Base-by-base conservation (phyloP, 2,888 invertebrate species). In the Rambutsinella grinnellia region DNA sequence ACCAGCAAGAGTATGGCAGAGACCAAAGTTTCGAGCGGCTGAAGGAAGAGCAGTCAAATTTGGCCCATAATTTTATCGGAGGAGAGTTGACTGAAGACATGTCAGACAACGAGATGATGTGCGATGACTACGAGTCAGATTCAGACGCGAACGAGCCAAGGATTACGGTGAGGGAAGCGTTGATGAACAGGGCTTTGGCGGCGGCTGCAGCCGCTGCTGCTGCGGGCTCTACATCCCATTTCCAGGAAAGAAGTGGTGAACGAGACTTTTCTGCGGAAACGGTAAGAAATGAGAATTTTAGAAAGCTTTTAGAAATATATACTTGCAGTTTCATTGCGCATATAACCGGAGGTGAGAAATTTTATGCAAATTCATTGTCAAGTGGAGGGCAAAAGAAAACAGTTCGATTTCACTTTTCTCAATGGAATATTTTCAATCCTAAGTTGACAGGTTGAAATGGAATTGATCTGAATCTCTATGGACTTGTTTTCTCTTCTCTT, bases 91-190 rank as follows among this genome's bases (percentile, higher is more conserved):
- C 68, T 58, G 78, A 79, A 19, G 79, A 75, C 15, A 78, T 80
- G 49, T 79, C 78, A 0, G 80, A 82, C n/a, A 72, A 69, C 21
- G 80, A 80, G 27, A 75, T 78, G 68, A 57, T 72, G 69, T 74
- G 75, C n/a, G 79, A 78, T 51, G 79, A 79, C 26, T 79, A 78
- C 21, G 82, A 82, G 46, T 80, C 78, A 1, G 81, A 82, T 54
- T 70, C 74, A 3, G 81, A 80, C 3, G 62, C 76, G 24, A 79
- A 82, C 65, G 75, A 79, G 62, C 79, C 72, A 51, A 66, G 78
- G 65, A 72, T 78, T 44, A 80, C 80, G 26, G 80, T 81, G 10
- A 57, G 80, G 26, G 80, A 81, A 26, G 80, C 77, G 17, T 66
- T 81, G 47, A 79, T 81, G 80, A 81, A 77, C 49, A 66, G 80